Base-by-base conservation (phyloP, 1,140 invertebrate genomes). In the Drosophila nigrodunni region DNA sequence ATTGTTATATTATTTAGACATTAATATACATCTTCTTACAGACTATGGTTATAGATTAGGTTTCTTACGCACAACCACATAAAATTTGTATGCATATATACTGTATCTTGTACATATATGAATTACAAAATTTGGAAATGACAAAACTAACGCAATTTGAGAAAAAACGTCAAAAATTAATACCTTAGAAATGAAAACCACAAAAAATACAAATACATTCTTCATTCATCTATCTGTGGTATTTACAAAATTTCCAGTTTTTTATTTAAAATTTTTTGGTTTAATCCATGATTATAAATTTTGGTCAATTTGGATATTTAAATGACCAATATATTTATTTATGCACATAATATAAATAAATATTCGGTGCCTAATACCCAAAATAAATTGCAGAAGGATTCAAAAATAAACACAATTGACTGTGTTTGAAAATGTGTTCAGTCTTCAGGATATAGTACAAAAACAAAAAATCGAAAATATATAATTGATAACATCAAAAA, bases 51-150 rank as follows among this genome's bases (percentile, higher is more conserved):
- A 52, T 61, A 41, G 39, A 55, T 49, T 66, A 58, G 25, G 46
- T 62, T 72, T 74, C 44, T 67, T 77, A 78, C 74, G 69, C 77
- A 78, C 77, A 78, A 78, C 77, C 77, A 78, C 58, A 78, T 64
- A 66, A 72, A 34, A 52, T 46, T 65, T 62, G 67, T 54, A 50
- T 58, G 43, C 41, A 58, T 58, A 50, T 54, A 37, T 65, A 11
- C 25, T 41, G 44, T 54, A 58, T n/a, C 54, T 25, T 7, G 50
- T 25, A 69, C 43, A 57, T 58, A 74, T 41, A 74, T 49, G 52
- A 35, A 59, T 65, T 13, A 15, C 62, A 44, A 37, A 68, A 41
- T 30, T 52, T 64, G 15, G 35, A 41, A 54, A 52, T 52, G 9
- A 49, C 8, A 39, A 72, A 46, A 44, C 25, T 15, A 44, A 49